These are phyloP conservation scores for Podarcis muralis DNA, from an alignment of 2,113 vertebrate species.

Conservation along the genomic window DNA sequence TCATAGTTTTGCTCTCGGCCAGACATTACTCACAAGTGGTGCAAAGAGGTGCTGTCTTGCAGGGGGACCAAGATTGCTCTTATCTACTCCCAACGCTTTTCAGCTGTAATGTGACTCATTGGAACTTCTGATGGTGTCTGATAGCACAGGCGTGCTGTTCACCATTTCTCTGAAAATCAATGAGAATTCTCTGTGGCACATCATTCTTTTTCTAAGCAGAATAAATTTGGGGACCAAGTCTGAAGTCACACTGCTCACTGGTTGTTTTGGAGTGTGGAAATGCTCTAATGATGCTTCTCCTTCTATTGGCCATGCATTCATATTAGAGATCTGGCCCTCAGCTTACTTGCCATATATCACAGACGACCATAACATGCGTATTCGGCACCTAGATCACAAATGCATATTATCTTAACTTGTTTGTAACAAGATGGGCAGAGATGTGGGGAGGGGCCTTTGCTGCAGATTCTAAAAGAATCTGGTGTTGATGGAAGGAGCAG, in stretches of 20 bases:
- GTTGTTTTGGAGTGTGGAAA: neutral
- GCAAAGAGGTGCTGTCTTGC: neutral
- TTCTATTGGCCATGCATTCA: neutral
- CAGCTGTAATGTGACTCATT: conserved; percentile 67
- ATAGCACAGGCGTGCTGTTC: conserved; percentile 42
- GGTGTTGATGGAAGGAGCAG: no score
- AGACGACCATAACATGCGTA: neutral
- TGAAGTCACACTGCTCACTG: neutral
- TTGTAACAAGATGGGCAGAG: no score
- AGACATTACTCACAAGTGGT: conserved; percentile 52
- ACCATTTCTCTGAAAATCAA: conserved; percentile 54
- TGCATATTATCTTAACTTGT: no score
- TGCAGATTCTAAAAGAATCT: no score
- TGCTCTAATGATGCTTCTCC: neutral
- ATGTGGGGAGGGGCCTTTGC: no score
- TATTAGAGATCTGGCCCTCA: neutral
- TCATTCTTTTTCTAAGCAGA: conserved; percentile 42
- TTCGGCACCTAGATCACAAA: neutral
- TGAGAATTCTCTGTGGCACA: conserved; percentile 33
- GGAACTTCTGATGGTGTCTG: conserved; percentile 68
- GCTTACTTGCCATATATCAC: neutral
- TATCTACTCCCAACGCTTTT: conserved; percentile 46
- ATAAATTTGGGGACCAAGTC: conserved; percentile 46
- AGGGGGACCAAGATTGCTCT: conserved; percentile 32
- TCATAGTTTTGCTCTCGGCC: neutral